Conservation (phyloP, 2,888 invertebrate species). For the Ellobium chinense region DNA sequence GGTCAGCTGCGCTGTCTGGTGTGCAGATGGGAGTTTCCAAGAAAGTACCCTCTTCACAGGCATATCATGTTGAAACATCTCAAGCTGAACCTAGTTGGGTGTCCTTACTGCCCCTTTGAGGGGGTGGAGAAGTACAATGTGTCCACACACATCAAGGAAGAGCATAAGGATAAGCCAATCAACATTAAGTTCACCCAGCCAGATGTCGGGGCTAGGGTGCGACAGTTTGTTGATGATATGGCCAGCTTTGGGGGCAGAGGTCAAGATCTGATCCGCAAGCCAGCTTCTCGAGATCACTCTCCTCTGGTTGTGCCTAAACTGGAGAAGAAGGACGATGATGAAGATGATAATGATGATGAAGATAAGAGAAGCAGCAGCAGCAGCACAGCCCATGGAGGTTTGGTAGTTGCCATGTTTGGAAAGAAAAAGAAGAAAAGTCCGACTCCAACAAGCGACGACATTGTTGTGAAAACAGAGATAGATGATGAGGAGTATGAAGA, state of each 20-base stretch:
- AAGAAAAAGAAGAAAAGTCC: constrained; percentile 36
- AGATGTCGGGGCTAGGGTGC: constrained; percentile 47
- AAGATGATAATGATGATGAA: constrained; percentile 15
- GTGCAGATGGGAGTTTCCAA: constrained; percentile 54
- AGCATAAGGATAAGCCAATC: constrained; percentile 47
- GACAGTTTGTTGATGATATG: constrained; percentile 46
- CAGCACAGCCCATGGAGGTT: neutral
- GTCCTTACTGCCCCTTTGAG: constrained; percentile 52
- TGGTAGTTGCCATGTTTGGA: constrained; percentile 56
- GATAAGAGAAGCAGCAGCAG: neutral
- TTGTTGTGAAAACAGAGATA: constrained; percentile 38
- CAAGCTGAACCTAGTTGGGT: constrained; percentile 51
- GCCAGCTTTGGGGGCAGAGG: constrained; percentile 14
- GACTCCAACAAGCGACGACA: neutral
- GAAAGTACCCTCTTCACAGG: constrained; percentile 53
- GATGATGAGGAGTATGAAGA: constrained; percentile 38
- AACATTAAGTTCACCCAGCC: constrained; percentile 44
- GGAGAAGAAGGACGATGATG: constrained; percentile 36
- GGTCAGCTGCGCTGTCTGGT: constrained; percentile 46
- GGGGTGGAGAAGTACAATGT: constrained; percentile 55
- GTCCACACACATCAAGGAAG: constrained; percentile 53
- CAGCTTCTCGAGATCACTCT: constrained; percentile 9
- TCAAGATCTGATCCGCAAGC: constrained; percentile 5
- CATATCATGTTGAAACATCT: constrained; percentile 55
- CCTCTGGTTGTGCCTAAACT: constrained; percentile 21